A percentile compares a stretch with the other conserved stretches of the same genome.
Evolutionary conservation across 2,888 invertebrate genomes (phyloP).

Genomic region (Apamea crenata): DNA sequence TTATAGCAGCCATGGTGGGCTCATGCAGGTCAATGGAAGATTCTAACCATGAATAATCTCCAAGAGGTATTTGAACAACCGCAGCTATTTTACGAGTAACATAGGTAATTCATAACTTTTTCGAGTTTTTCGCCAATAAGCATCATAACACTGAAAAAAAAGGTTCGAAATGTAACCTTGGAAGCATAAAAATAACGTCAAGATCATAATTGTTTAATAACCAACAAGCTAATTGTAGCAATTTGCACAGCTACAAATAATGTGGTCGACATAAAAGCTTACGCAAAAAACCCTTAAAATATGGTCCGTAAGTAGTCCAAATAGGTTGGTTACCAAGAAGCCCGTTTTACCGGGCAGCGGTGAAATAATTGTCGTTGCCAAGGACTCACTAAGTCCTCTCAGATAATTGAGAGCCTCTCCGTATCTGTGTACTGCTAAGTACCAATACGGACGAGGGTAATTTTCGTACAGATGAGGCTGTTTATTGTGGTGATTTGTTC

Average conservation of each 20-base stretch:
- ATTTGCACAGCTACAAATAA: conserved; percentile 60
- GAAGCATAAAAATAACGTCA: conserved; percentile 33
- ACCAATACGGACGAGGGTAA: conserved; percentile 53
- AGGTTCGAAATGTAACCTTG: neutral
- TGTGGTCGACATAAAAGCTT: conserved; percentile 46
- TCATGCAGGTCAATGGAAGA: neutral
- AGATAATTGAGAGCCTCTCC: conserved; percentile 60
- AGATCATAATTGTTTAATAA: conserved; percentile 41
- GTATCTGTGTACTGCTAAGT: conserved; percentile 52
- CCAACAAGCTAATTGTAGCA: conserved; percentile 44
- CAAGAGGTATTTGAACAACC: neutral
- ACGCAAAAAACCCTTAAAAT: conserved; percentile 50
- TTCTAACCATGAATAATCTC: conserved; percentile 5
- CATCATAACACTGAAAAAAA: neutral
- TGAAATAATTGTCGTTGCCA: conserved; percentile 62
- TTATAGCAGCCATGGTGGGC: neutral
- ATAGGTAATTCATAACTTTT: neutral
- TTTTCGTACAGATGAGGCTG: conserved; percentile 49
- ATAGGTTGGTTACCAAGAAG: conserved; percentile 59
- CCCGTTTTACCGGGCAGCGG: conserved; percentile 52
- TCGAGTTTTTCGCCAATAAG: neutral
- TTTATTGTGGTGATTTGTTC: conserved; percentile 47
- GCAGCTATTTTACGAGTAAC: neutral
- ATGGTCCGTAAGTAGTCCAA: conserved; percentile 58
- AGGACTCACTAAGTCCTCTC: conserved; percentile 57